These are phyloP conservation scores for Pleuronectes platessa DNA, from an alignment of 2,113 vertebrate genomes.

Conservation along the genomic window DNA sequence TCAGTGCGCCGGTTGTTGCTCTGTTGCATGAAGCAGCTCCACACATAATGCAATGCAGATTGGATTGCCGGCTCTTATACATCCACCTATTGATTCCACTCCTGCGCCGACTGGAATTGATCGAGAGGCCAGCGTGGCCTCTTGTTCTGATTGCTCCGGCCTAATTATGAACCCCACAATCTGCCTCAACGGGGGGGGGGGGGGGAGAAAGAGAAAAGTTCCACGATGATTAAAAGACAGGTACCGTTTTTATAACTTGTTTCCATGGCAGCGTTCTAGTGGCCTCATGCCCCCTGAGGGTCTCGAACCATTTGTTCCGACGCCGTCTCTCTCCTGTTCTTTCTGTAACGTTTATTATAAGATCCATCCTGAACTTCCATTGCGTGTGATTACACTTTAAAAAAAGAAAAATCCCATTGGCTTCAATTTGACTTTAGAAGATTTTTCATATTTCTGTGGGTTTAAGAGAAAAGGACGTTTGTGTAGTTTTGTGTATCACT, in stretches of 20 bases:
- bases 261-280: slow-evolving; percentile 57
- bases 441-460: no score
- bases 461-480: not conserved
- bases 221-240: slow-evolving; percentile 52
- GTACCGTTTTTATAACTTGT: slow-evolving; percentile 54
- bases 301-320: slow-evolving; percentile 26
- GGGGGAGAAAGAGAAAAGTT: not conserved
- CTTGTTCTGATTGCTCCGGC: slow-evolving; percentile 53
- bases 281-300: slow-evolving; percentile 35
- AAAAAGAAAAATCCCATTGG: not conserved
- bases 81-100: slow-evolving; percentile 48
- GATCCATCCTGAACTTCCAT: not conserved
- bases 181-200: slow-evolving; percentile 6
- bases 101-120: slow-evolving; percentile 43
- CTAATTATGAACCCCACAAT: slow-evolving; percentile 53
- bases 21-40: not conserved
- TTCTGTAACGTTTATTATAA: not conserved
- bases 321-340: not conserved
- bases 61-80: slow-evolving; percentile 30
- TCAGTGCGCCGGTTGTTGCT: not conserved
- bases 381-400: no score
- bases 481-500: not conserved
- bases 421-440: not conserved
- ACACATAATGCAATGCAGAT: slow-evolving; percentile 44
- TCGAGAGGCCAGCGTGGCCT: slow-evolving; percentile 42